Conservation (phyloP, 2,888 invertebrate species). For the Hyles lineata region DNA sequence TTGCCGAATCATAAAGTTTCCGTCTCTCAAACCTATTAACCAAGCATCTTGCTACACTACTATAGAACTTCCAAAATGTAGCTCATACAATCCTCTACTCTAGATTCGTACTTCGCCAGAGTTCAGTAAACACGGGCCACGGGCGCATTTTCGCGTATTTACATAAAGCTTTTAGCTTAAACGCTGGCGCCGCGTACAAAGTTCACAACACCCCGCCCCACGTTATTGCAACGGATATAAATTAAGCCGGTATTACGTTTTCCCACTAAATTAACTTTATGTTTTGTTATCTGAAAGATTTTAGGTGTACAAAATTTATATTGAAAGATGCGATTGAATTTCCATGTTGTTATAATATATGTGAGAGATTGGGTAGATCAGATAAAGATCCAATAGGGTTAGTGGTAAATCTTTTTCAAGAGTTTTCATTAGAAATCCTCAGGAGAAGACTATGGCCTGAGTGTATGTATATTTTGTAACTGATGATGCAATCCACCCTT, state of each 20-base stretch:
- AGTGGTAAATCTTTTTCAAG: no score
- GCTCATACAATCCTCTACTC: neutral
- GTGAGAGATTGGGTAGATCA: no score
- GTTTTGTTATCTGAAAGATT: neutral
- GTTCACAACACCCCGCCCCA: slow-evolving; percentile 11
- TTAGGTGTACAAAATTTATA: neutral
- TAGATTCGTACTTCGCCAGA: neutral
- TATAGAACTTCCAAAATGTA: neutral
- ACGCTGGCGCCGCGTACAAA: slow-evolving; percentile 37
- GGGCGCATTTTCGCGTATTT: slow-evolving; percentile 46
- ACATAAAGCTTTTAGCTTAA: slow-evolving; percentile 48
- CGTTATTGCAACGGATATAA: neutral
- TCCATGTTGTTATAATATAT: no score
- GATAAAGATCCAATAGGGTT: no score
- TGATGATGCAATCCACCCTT: no score
- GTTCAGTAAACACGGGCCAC: slow-evolving; percentile 36
- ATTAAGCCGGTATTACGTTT: slow-evolving; percentile 5
- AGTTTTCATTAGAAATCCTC: no score
- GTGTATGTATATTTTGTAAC: no score
- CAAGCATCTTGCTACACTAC: neutral
- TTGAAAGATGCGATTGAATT: neutral
- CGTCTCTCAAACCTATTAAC: neutral
- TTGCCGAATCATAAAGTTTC: no score
- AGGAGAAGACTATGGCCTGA: no score
- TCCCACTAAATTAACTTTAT: neutral